Evolutionary conservation across 2,797 vertebrate genomes (phyloP), one percentile per base, ranked within the genome.

Genomic region (Acropternis orthonyx): DNA sequence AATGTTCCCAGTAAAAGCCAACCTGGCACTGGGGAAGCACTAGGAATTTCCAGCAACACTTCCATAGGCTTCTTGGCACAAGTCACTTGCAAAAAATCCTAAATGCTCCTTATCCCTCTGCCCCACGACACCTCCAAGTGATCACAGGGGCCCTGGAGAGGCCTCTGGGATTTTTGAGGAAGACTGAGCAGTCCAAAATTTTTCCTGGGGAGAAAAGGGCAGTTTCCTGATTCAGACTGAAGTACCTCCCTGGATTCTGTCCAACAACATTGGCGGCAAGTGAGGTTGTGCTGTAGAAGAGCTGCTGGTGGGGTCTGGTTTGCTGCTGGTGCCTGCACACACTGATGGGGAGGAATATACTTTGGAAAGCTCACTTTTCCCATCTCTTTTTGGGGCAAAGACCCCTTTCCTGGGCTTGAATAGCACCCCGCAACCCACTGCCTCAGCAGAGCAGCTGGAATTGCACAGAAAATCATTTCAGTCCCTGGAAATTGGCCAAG

Each of bases 191-290:
- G 21, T 12, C n/a, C 9, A 7, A 49, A 14, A 0, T 30, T 1
- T 22, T 52, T 22, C 13, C 6, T 20, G 30, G 34, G 28, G 44
- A 89, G 30, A 43, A 3, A 56, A 36, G 27, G 67, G 39, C 4
- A 56, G 21, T n/a, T 22, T 58, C 55, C 65, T 59, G 18, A 27
- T 43, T 9, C 16, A 28, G 62, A 43, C 36, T 76, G 27, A 37
- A 14, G 43, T 34, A 12, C 30, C 32, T n/a, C 9, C 32, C 18
- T 36, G 36, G 78, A 5, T 34, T 55, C n/a, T 80, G 34, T 49
- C 67, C 63, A 21, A 2, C 34, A 17, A 39, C 0, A 0, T 7
- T 71, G 14, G 66, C 62, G 37, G 66, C 20, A 41, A 37, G 59
- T 14, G 23, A 24, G 26, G 30, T 11, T 43, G 22, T 52, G 10